Base-by-base conservation (phyloP, 2,797 vertebrate species). In the Sylvia borin region DNA sequence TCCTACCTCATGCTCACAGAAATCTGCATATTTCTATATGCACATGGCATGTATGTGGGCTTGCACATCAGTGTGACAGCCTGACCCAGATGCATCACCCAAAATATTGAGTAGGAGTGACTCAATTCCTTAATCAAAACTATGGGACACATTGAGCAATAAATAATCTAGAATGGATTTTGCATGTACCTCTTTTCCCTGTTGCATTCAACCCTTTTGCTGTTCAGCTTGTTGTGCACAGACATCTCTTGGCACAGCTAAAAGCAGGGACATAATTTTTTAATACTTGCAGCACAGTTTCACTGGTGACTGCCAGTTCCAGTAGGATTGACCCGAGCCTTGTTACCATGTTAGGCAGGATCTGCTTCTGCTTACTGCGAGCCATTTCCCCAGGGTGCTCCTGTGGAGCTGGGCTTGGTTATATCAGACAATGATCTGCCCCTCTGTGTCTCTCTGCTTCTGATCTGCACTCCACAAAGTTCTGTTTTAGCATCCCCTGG, bases 201-300 rank as follows among this genome's bases (percentile, higher is more conserved):
- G 57, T 21, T 54, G 90, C 34, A 68, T 76, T 87, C 57, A 86
- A 55, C 18, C 11, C 54, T 73, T 88, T 73, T 38, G 21, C 74
- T 64, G 18, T 51, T 84, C 62, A 55, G 48, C 25, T 78, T 73
- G 77, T 45, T 60, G 32, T 18, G 51, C 74, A 48, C 29, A 76
- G 60, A 57, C 21, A 31, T 82, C 12, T 70, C 38, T 29, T 66
- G 65, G 22, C 31, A 31, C 21, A 66, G 66, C 61, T 92, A 51
- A 94, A 88, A 96, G 48, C 65, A 87, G 47, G 9, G 31, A 65
- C 36, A 68, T 74, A 13, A 76, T 87, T 95, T 94, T 97, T 92
- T 57, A 67, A 83, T 77, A 80, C 25, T 24, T 85, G 61, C 50
- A 71, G 21, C 67, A 36, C 42, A 58, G 36, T 91, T 85, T 85